Percentiles rank a stretch among this genome's conserved stretches.
Conservation (phyloP, 2,888 invertebrate genomes). For the Dorcus parallelipipedus region DNA sequence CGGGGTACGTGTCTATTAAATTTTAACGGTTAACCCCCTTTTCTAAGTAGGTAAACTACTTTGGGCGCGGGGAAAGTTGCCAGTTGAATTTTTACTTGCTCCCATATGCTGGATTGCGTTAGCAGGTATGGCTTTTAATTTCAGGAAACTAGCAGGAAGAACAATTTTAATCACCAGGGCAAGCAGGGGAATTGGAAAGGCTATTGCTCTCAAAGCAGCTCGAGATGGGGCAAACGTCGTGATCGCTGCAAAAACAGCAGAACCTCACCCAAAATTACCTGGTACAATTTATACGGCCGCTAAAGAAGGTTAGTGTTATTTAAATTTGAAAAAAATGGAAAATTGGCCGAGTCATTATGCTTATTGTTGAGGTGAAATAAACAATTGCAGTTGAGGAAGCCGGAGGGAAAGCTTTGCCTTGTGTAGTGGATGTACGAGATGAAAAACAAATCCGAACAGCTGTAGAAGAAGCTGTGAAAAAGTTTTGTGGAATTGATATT, state of each 20-base stretch:
- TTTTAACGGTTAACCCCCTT: background rate
- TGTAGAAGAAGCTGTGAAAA: slow-evolving; percentile 69
- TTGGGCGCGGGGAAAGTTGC: background rate
- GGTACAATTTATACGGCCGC: slow-evolving; percentile 91
- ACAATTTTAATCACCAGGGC: slow-evolving; percentile 96
- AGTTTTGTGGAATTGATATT: slow-evolving; percentile 95
- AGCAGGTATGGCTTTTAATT: slow-evolving; percentile 5
- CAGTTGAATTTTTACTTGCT: background rate
- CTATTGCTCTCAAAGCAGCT: slow-evolving; percentile 89
- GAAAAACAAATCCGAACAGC: slow-evolving; percentile 72
- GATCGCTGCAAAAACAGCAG: slow-evolving; percentile 88
- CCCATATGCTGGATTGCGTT: background rate
- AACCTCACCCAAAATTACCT: slow-evolving; percentile 85
- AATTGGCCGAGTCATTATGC: background rate
- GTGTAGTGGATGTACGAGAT: slow-evolving; percentile 83
- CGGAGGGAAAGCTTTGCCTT: slow-evolving; percentile 83
- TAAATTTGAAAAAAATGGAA: background rate
- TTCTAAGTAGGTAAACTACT: background rate
- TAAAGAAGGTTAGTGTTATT: slow-evolving; percentile 68
- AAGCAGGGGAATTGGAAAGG: slow-evolving; percentile 93
- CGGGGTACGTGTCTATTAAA: background rate
- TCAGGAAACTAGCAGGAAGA: slow-evolving; percentile 75
- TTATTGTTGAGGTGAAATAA: too few species aligned
- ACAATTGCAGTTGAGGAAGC: slow-evolving; percentile 70
- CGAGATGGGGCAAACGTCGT: slow-evolving; percentile 90